A percentile compares a stretch with the other conserved stretches of the same genome.
phyloP scores from a whole-genome alignment of 2,888 invertebrate genomes.

The Magallana nippona region DNA sequence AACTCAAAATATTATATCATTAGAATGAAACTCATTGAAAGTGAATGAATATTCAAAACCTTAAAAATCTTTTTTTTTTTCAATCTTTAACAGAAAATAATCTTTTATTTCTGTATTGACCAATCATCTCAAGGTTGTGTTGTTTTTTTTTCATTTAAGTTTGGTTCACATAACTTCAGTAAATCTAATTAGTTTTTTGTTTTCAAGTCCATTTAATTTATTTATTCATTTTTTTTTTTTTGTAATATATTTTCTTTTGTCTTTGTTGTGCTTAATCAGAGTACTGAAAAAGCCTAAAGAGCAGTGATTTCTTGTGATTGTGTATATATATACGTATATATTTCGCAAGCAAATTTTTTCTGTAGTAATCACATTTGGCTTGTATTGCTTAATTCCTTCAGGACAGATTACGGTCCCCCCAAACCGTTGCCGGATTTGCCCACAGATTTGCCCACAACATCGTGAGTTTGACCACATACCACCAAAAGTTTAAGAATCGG shows the following conservation, averaged over 20 bases:
- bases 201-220: not conserved
- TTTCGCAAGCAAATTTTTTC: not conserved
- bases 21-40: not conserved
- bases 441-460: conserved; percentile 26
- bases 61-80: too few relatives aligned
- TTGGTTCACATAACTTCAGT: not conserved
- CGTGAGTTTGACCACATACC: conserved; percentile 35
- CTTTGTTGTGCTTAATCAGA: not conserved
- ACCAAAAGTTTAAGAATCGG: conserved; percentile 23
- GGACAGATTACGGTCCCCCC: conserved; percentile 29
- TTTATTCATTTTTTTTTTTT: not conserved
- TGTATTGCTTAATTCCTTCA: conserved; percentile 27
- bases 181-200: not conserved
- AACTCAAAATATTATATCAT: too few relatives aligned
- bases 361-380: conserved; percentile 30
- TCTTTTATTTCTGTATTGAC: too few relatives aligned
- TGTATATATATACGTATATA: not conserved
- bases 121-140: too few relatives aligned
- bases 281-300: not conserved
- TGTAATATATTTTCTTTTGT: not conserved
- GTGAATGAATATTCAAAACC: too few relatives aligned
- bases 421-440: conserved; percentile 7
- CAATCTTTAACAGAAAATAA: too few relatives aligned
- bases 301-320: not conserved
- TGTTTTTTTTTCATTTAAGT: not conserved